Evolutionary conservation across 2,888 invertebrate genomes (phyloP), one percentile per base, ranked within the genome.

Genomic region (Noctuana brunneofusca): DNA sequence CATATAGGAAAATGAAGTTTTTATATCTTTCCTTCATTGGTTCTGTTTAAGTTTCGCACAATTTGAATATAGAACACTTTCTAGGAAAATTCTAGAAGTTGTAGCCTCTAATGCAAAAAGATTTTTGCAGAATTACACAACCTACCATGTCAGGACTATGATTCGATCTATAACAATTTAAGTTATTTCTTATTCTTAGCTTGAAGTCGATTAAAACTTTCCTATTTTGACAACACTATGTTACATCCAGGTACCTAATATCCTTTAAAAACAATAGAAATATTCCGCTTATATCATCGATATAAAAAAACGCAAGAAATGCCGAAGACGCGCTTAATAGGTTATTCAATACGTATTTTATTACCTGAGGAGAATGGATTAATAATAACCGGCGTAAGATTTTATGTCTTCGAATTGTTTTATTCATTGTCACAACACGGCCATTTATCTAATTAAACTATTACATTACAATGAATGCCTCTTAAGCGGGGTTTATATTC

Each of bases 351-450:
- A n/a, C n/a, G 35, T 35, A 58, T 49, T 58, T 58, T 58, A 58
- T 58, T 58, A 27, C 58, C 12, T 22, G 38, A 58, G 58, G 35
- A 55, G 50, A 50, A 58, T 32, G 58, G 41, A 58, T 58, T 38
- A 38, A 49, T 50, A 49, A 49, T 35, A 58, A 38, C 54, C 18
- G 22, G 16, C 22, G 18, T 35, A 49, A 49, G 35, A 24, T 58
- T 58, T 58, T 58, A 58, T 35, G 48, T 12, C 16, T 20, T 12
- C 20, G 32, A 48, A 48, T 20, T 56, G 46, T 56, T 46, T 41
- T 56, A 54, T 52, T 52, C 52, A 52, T 32, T 30, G 27, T 30
- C 35, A 35, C 35, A 20, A 2, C 35, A 54, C 20, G 22, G 20
- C 22, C 22, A 54, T 54, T 35, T 8, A 3, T 30, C 53, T 54